Evolutionary conservation across 1,140 invertebrate genomes (phyloP).

Genomic region (Agrilus planipennis): DNA sequence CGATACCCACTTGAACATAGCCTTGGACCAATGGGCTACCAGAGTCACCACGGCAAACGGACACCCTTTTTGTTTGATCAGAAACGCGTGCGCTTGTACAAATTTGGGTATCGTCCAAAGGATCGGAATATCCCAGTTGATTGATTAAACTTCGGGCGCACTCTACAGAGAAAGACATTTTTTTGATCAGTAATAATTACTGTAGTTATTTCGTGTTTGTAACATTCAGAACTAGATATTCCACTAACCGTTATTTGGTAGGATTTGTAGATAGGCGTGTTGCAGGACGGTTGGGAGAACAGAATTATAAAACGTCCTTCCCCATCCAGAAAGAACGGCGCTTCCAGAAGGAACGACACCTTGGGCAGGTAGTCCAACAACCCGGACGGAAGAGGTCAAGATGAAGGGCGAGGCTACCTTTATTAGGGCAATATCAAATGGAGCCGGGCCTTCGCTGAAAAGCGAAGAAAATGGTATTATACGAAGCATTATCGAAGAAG

Average conservation of each 20-base stretch:
- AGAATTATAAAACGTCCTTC: too few relatives aligned
- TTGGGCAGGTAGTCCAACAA: constrained; percentile 36
- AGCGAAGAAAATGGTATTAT: constrained; percentile 7
- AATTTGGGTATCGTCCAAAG: too few relatives aligned
- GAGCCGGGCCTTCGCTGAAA: constrained; percentile 35
- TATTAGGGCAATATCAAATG: constrained; percentile 52
- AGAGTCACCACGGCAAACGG: constrained; percentile 44
- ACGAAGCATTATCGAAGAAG: constrained; percentile 2
- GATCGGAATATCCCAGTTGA: too few relatives aligned
- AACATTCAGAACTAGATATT: too few relatives aligned
- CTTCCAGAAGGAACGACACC: constrained; percentile 24
- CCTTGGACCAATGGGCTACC: constrained; percentile 41
- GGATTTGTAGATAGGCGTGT: too few relatives aligned
- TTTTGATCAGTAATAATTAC: too few relatives aligned
- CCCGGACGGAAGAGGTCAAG: constrained; percentile 39
- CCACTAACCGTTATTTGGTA: too few relatives aligned
- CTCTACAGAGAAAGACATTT: too few relatives aligned
- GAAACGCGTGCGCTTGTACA: too few relatives aligned
- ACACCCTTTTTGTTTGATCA: constrained; percentile 1
- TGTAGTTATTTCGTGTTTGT: too few relatives aligned
- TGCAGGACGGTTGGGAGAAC: too few relatives aligned
- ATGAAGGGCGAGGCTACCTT: constrained; percentile 39
- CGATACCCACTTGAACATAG: constrained; percentile 43
- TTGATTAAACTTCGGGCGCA: too few relatives aligned
- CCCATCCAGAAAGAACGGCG: constrained; percentile 34